Percentiles rank a stretch among this genome's conserved stretches.
Conservation (phyloP, 2,797 vertebrate species). For the Sparus aurata region DNA sequence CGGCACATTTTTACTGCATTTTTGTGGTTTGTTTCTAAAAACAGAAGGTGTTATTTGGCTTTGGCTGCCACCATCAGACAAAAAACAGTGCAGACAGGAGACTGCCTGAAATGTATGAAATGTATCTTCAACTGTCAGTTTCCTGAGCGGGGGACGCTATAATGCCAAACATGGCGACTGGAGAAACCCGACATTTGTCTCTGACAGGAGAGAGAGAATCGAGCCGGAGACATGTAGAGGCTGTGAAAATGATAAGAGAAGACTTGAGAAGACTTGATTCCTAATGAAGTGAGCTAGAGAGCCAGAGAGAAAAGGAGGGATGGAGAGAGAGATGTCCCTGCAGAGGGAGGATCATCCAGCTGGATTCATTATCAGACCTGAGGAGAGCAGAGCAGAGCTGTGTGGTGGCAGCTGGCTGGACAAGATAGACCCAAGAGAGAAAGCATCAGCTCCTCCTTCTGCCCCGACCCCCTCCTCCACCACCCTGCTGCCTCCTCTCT, state of each 20-base stretch:
- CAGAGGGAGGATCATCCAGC: slow-evolving; percentile 30
- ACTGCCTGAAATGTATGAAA: neutral
- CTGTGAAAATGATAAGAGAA: neutral
- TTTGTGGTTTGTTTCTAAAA: slow-evolving; percentile 72
- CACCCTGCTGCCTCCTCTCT: neutral
- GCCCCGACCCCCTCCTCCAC: neutral
- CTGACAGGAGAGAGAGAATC: neutral
- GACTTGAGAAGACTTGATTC: neutral
- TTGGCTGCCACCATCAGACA: slow-evolving; percentile 45
- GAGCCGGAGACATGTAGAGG: neutral
- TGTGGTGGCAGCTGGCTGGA: slow-evolving; percentile 47
- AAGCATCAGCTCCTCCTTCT: slow-evolving; percentile 5
- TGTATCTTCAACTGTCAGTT: neutral
- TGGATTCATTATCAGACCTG: slow-evolving; percentile 52
- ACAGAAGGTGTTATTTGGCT: slow-evolving; percentile 65
- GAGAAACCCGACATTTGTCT: neutral
- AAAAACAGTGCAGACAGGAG: slow-evolving; percentile 25
- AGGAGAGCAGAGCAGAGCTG: slow-evolving; percentile 33
- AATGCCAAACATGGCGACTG: neutral
- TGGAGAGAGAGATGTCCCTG: slow-evolving; percentile 16
- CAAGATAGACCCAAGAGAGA: slow-evolving; percentile 51
- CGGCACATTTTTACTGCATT: slow-evolving; percentile 48
- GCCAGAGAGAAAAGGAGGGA: slow-evolving; percentile 17
- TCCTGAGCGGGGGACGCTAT: neutral
- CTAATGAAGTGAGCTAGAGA: slow-evolving; percentile 6